Conservation (phyloP, 2,888 invertebrate genomes). For the Iphiclides podalirius region DNA sequence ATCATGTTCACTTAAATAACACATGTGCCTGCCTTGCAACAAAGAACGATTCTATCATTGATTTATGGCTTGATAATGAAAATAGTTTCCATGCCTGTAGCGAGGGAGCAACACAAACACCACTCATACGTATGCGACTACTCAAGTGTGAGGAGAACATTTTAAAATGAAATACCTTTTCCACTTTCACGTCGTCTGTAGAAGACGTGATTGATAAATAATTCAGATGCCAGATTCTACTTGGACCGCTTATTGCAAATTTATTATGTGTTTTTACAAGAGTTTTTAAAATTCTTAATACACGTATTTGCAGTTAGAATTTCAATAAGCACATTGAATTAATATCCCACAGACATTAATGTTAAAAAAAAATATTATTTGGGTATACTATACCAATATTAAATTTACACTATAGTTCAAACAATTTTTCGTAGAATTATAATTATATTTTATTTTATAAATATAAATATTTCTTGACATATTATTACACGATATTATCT, state of each 20-base stretch:
- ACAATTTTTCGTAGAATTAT: too few species aligned
- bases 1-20: constrained; percentile 64
- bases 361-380: too few species aligned
- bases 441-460: too few species aligned
- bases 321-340: too few species aligned
- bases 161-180: constrained; percentile 46
- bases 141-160: constrained; percentile 41
- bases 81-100: constrained; percentile 61
- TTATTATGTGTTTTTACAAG: too few species aligned
- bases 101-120: constrained; percentile 37
- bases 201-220: constrained; percentile 31
- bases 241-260: constrained; percentile 14
- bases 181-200: constrained; percentile 24
- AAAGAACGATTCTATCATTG: constrained; percentile 67
- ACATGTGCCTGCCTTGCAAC: constrained; percentile 60
- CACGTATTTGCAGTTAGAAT: too few species aligned
- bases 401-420: too few species aligned
- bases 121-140: constrained; percentile 41
- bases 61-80: constrained; percentile 74
- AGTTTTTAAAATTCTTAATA: too few species aligned
- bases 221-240: constrained; percentile 34
- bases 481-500: too few species aligned
- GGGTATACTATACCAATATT: too few species aligned
- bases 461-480: too few species aligned
- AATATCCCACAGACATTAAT: too few species aligned